Base-by-base conservation (phyloP, 2,113 vertebrate species). In the Neolamprologus tretocephalus region DNA sequence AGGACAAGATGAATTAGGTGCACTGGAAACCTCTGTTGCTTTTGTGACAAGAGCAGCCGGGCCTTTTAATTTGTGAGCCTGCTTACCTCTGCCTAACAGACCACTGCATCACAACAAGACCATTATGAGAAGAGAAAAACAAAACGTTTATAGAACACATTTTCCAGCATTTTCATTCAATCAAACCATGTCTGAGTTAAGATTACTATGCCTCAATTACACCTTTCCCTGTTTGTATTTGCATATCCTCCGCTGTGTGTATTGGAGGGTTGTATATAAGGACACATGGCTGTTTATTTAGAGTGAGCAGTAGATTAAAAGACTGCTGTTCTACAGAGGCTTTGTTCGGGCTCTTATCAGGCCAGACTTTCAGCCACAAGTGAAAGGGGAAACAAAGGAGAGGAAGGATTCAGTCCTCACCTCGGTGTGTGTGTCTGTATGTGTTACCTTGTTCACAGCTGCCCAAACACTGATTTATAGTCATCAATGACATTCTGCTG, bases 291-390 rank as follows among this genome's bases (percentile, higher is more conserved):
- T 40, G 63, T 87, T 87, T 78, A 87, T 85, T 21, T 37, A 2
- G 16, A 9, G 17, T 21, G 53, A 90, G 55, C 23, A 80, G 68
- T 8, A 11, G 10, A 26, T 90, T 94, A 78, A 95, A 81, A 80
- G 82, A 92, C 86, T 85, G 10, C 3, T 6, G n/a, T 47, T 86
- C 23, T 82, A 21, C 47, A 40, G 2, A 17, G 53, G 51, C 86
- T 92, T 90, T 91, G 91, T 90, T 81, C 16, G 19, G 63, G 82
- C 54, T 80, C 55, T 95, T 94, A 94, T 95, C 93, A 84, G 85
- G 45, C 19, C 86, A 33, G 83, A 68, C 89, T 84, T 82, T 79
- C 84, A 54, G 80, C 58, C 82, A 13, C 87, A 83, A 37, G 33
- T 81, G 58, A 73, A 35, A 79, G 51, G 33, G 85, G 57, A 81